Conservation (phyloP, 2,797 vertebrate species). For the Philypnodon macrostomus region DNA sequence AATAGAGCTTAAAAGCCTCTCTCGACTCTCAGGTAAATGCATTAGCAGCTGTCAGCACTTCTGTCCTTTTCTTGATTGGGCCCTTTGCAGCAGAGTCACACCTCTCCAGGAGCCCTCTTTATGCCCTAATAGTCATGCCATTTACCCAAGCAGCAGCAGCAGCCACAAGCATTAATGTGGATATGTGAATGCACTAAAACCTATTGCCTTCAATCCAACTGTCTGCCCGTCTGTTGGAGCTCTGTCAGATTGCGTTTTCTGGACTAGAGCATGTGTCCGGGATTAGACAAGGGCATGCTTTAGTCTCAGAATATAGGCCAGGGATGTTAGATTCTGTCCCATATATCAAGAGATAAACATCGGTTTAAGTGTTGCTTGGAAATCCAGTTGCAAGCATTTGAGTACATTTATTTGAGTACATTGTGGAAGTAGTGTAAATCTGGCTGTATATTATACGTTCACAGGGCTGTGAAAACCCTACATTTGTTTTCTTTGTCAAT, state of each 20-base stretch:
- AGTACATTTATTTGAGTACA: neutral
- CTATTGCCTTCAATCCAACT: constrained; percentile 19
- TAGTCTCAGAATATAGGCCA: constrained; percentile 58
- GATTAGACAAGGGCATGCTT: constrained; percentile 60
- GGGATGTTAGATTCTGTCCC: constrained; percentile 43
- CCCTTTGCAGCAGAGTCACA: constrained; percentile 66
- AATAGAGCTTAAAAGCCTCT: constrained; percentile 10
- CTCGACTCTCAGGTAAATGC: constrained; percentile 59
- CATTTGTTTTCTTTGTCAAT: too few species aligned
- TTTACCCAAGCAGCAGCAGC: constrained; percentile 61
- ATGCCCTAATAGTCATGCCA: constrained; percentile 62
- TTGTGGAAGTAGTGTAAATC: neutral
- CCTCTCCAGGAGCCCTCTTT: constrained; percentile 63
- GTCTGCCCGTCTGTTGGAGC: too few species aligned
- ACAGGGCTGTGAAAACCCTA: too few species aligned
- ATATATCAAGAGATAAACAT: constrained; percentile 30
- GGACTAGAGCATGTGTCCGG: constrained; percentile 51
- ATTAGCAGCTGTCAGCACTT: constrained; percentile 68
- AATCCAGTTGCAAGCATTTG: too few species aligned
- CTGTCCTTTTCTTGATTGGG: constrained; percentile 64
- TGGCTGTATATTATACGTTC: too few species aligned
- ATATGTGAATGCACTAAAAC: constrained; percentile 28
- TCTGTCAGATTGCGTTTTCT: constrained; percentile 43
- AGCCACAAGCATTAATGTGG: constrained; percentile 30
- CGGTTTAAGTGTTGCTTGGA: constrained; percentile 3